Base-by-base conservation (phyloP, 2,113 vertebrate genomes). In the Sander vitreus region DNA sequence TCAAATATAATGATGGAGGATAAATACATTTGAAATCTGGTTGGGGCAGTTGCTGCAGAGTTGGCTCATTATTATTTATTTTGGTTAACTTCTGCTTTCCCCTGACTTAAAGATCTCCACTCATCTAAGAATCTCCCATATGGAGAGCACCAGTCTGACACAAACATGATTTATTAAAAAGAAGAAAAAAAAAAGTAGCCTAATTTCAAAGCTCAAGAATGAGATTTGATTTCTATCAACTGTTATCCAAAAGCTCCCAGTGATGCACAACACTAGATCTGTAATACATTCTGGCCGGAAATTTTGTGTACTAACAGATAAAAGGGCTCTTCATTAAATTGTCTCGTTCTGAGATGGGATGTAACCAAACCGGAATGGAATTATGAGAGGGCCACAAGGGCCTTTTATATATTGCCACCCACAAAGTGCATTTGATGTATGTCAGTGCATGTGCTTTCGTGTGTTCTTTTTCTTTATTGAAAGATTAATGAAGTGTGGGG, bases 231-330 rank as follows among this genome's bases (percentile, higher is more conserved):
- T 74, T n/a, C 27, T 65, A 36, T 68, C 53, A 81, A 78, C 43
- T 10, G 60, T 66, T 50, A 62, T 33, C 64, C 21, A 57, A 65
- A 78, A 30, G 48, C 57, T 70, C 21, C 33, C 48, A 43, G 51
- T 14, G 54, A 83, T 69, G 66, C 78, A 74, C 55, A 72, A 50
- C 47, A 27, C 16, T 16, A 74, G 30, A 78, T 62, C 25, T 69
- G 48, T 73, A 60, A 87, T 90, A 85, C 78, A 73, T 45, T 23
- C 74, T 55, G 51, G 70, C 88, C 88, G 86, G 87, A 91, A 91
- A 92, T 90, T 86, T 73, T 84, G 85, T 73, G 25, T 25, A 60
- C 68, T 19, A 58, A 68, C 71, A 77, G 83, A 90, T 80, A 76
- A 88, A 85, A 81, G 54, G 15, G 12, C 4, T 21, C 30, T 36